phyloP scores from a whole-genome alignment of 2,888 invertebrate species.

The Adelphocoris suturalis region DNA sequence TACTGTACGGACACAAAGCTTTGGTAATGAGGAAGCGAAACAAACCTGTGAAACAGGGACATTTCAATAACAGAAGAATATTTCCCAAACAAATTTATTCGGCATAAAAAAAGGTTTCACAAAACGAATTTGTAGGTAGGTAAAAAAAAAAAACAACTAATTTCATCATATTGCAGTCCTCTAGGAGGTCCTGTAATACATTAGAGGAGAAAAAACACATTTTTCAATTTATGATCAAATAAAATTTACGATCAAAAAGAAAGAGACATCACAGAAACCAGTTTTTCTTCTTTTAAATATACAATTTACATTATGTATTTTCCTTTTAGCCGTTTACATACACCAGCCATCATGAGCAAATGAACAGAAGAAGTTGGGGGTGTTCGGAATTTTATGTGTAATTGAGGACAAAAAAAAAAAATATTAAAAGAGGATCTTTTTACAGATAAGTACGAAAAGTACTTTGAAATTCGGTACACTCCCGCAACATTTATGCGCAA shows the following conservation, averaged over 20 bases:
- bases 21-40: no score
- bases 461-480: no score
- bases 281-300: not conserved
- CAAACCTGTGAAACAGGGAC: no score
- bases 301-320: not conserved
- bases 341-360: not conserved
- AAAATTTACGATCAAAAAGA: not conserved
- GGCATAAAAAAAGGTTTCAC: slow-evolving; percentile 32
- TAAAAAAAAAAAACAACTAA: slow-evolving; percentile 15
- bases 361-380: not conserved
- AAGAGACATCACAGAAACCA: slow-evolving; percentile 4
- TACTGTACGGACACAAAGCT: no score
- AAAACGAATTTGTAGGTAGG: slow-evolving; percentile 22
- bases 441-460: no score
- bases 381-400: not conserved
- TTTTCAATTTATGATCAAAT: not conserved
- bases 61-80: no score
- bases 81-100: slow-evolving; percentile 42
- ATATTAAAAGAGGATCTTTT: no score
- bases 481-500: no score
- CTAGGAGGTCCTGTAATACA: not conserved
- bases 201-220: not conserved
- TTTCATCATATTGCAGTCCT: not conserved
- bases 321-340: not conserved
- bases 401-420: no score